A percentile compares a stretch with the other conserved stretches of the same genome.
Conservation (phyloP, 2,797 vertebrate genomes). For the Phataginus tetradactyla region DNA sequence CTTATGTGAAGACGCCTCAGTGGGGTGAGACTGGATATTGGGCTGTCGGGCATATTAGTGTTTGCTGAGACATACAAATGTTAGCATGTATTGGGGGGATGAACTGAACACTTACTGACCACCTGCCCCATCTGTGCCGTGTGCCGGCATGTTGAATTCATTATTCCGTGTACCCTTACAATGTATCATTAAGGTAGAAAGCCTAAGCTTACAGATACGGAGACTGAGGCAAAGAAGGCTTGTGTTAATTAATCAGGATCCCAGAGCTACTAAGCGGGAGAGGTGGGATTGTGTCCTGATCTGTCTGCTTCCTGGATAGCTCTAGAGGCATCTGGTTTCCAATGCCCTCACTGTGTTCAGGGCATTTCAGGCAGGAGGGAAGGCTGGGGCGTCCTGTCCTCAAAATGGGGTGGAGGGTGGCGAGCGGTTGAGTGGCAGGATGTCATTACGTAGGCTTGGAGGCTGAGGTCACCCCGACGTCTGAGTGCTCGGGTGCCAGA, state of each 20-base stretch:
- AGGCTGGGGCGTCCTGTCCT: background rate
- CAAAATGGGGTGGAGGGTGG: background rate
- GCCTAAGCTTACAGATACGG: background rate
- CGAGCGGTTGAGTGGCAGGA: background rate
- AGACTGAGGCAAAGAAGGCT: background rate
- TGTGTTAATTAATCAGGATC: background rate
- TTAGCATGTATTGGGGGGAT: background rate
- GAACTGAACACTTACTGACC: background rate
- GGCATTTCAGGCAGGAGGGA: background rate
- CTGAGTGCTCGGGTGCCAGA: background rate
- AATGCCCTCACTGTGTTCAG: background rate
- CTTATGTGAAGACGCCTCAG: background rate
- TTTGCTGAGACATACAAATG: background rate
- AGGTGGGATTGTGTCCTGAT: no score
- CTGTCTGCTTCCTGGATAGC: background rate
- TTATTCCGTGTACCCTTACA: background rate
- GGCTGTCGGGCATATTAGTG: background rate
- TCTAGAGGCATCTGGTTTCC: background rate
- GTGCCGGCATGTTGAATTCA: background rate
- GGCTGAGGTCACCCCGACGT: constrained; percentile 51
- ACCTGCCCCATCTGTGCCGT: background rate
- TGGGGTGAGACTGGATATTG: constrained; percentile 1
- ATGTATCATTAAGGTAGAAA: background rate
- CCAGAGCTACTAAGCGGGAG: no score
- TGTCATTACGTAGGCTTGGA: background rate